Base-by-base conservation (phyloP, 2,888 invertebrate species). In the Callosobruchus maculatus region DNA sequence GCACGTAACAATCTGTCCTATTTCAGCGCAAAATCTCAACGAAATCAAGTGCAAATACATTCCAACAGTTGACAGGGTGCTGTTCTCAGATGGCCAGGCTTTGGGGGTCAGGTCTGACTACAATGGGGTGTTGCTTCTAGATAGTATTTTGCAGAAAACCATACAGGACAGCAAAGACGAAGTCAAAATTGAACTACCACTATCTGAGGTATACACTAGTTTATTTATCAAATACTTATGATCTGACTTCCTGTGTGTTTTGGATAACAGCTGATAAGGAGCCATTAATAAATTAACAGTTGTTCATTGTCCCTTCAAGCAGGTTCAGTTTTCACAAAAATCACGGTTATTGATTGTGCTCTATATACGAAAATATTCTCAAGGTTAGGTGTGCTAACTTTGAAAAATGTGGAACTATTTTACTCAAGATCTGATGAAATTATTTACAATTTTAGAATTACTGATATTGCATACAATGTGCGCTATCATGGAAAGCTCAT, bases 41-140 rank as follows among this genome's bases (percentile, higher is more conserved):
- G 88, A 91, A 83, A 88, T 94, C 77, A 91, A 91, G 82, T 93
- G 94, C 79, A 91, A 91, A 84, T 95, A 94, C 86, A 91, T 94
- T 86, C 88, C 92, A 77, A 93, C 93, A 77, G 92, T 94, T 83
- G 96, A 97, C 87, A 92, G 95, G 85, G 91, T 97, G 80, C 90
- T 97, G 81, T 93, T 96, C 83, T 94, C 94, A 88, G 94, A 96
- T 89, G 93, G 92, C 79, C 91, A 91, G 83, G 93, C 93, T 78
- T 90, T 97, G 80, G 95, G 96, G 78, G 92, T 96, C 77, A 91
- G 97, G 76, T 93, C 94, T 74, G 97, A 97, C 87, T 95, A 97
- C 87, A 97, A 96, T 88, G 97, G 97, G 77, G 95, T 97, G 73
- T 89, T 97, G 72, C 89, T 97, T 74, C 89, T 97, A 81, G 96